These are phyloP conservation scores for Ellobius talpinus DNA, from an alignment of 2,113 vertebrate genomes.

Conservation along the genomic window DNA sequence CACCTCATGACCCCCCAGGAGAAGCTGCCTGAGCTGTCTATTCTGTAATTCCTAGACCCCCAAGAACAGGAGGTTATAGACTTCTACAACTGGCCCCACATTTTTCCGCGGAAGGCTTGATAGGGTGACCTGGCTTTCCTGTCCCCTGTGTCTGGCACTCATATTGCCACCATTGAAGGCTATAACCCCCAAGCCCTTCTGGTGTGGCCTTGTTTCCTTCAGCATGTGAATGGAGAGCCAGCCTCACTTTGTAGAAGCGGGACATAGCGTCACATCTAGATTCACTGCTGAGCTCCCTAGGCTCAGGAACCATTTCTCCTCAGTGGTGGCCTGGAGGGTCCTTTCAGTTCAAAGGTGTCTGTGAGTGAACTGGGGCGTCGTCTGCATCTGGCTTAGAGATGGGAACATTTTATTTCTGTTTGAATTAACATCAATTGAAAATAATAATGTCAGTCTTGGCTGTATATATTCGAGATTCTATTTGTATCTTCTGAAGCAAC, in stretches of 20 bases:
- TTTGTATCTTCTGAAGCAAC: conserved; percentile 64
- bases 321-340: too few relatives aligned
- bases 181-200: rapidly evolving
- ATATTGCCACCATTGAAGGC: neutral
- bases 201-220: rapidly evolving
- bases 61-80: rapidly evolving
- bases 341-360: neutral
- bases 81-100: neutral
- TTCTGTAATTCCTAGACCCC: neutral
- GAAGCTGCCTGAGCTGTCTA: neutral
- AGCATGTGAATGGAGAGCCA: neutral
- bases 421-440: conserved; percentile 63
- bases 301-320: neutral
- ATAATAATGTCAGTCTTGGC: conserved; percentile 60
- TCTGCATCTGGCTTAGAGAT: neutral
- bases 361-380: neutral
- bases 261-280: neutral
- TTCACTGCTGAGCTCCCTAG: rapidly evolving
- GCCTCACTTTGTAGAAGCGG: neutral
- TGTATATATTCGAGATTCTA: conserved; percentile 62
- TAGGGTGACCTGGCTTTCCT: rapidly evolving
- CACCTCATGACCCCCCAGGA: neutral
- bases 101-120: too few relatives aligned
- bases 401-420: conserved; percentile 40
- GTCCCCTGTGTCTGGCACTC: neutral